A percentile compares a stretch with the other conserved stretches of the same genome.
Evolutionary conservation across 2,888 invertebrate genomes (phyloP).

Genomic region (Sympetrum striolatum): DNA sequence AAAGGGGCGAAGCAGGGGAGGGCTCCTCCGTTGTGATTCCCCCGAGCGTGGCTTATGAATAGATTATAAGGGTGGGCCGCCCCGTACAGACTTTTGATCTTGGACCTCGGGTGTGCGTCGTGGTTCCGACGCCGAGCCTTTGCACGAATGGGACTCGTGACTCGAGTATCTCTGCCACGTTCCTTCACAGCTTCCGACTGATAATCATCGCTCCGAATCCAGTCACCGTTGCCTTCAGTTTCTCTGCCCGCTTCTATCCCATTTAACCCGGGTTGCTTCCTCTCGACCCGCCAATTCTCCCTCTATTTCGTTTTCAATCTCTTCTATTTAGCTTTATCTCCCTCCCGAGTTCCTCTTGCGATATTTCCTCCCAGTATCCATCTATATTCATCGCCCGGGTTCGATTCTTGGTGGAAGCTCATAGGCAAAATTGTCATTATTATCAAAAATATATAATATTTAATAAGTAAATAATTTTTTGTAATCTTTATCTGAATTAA

Average conservation of each 20-base stretch:
- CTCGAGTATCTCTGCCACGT: background rate
- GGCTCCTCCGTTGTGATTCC: slow-evolving; percentile 23
- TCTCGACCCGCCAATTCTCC: background rate
- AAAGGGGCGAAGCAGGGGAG: slow-evolving; percentile 1
- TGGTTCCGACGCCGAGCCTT: background rate
- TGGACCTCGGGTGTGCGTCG: slow-evolving; percentile 12
- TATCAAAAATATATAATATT: no score
- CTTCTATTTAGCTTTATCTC: background rate
- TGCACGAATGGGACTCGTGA: no score
- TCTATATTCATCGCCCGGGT: background rate
- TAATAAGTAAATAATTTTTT: no score
- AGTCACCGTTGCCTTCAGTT: background rate
- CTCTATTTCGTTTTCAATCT: background rate
- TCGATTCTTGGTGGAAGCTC: no score
- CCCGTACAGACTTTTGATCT: slow-evolving; percentile 33
- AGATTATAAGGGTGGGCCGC: slow-evolving; percentile 33
- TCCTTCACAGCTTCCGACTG: background rate
- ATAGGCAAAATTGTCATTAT: no score
- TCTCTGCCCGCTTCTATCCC: background rate
- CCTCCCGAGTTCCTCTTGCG: no score
- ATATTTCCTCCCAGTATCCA: background rate
- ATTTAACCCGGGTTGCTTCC: background rate
- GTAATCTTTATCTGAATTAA: no score
- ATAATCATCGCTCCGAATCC: background rate
- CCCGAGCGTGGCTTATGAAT: slow-evolving; percentile 33